Evolutionary conservation across 2,888 invertebrate genomes (phyloP).

Genomic region (Diadegma fenestrale): DNA sequence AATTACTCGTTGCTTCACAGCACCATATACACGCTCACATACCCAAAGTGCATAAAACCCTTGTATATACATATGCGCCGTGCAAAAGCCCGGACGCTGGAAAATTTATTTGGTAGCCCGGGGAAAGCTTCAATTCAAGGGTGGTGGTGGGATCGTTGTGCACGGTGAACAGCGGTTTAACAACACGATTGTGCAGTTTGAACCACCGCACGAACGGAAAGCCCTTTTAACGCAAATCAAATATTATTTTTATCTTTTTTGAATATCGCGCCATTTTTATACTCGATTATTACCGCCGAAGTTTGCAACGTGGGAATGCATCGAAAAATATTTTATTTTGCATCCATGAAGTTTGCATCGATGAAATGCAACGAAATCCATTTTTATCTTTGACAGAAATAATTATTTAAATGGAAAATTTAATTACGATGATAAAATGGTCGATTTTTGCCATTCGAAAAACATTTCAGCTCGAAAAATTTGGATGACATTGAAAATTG

Average conservation of each 20-base stretch:
- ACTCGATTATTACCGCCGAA: constrained; percentile 12
- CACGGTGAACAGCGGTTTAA: constrained; percentile 42
- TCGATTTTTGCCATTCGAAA: too few species aligned
- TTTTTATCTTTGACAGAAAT: too few species aligned
- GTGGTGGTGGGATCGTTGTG: constrained; percentile 40
- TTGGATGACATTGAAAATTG: too few species aligned
- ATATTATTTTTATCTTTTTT: constrained; percentile 43
- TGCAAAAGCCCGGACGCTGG: constrained; percentile 56
- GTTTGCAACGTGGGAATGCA: too few species aligned
- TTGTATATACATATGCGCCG: not conserved
- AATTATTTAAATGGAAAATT: too few species aligned
- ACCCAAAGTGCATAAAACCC: constrained; percentile 25
- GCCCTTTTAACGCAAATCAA: constrained; percentile 58
- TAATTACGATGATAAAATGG: too few species aligned
- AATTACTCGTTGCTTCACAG: constrained; percentile 60
- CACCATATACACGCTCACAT: constrained; percentile 36
- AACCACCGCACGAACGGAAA: constrained; percentile 36
- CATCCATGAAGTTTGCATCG: too few species aligned
- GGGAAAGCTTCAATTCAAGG: constrained; percentile 59
- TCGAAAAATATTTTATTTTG: too few species aligned
- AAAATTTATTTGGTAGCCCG: constrained; percentile 66
- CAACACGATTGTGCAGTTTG: constrained; percentile 46
- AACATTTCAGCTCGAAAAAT: too few species aligned
- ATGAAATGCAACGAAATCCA: too few species aligned
- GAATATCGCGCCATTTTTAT: constrained; percentile 17